Evolutionary conservation across 2,797 vertebrate genomes (phyloP).

Genomic region (Mormyrops boulengeri): DNA sequence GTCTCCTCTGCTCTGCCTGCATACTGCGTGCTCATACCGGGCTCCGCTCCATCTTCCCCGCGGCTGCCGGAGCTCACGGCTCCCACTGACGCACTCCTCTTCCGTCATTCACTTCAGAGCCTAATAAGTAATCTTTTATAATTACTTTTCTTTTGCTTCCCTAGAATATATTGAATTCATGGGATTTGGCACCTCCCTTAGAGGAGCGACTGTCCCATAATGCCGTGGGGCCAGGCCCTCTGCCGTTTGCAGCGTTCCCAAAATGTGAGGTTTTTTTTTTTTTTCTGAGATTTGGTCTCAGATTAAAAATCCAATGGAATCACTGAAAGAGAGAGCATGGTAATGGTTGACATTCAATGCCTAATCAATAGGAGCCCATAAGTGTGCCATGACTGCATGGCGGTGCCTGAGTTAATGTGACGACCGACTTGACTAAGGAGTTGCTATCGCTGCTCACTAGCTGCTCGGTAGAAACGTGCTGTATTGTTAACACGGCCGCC

Average conservation of each 20-base stretch:
- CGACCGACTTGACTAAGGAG: background rate
- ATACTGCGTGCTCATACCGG: background rate
- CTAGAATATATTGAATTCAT: conserved; percentile 7
- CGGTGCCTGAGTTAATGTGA: background rate
- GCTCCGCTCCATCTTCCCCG: background rate
- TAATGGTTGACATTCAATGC: background rate
- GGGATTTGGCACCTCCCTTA: background rate
- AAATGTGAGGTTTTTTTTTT: background rate
- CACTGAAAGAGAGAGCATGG: background rate
- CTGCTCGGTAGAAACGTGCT: background rate
- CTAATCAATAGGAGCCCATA: background rate
- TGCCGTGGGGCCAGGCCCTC: background rate
- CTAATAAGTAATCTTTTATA: background rate
- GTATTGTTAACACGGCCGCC: background rate
- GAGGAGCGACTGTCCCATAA: background rate
- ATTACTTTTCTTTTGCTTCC: conserved; percentile 11
- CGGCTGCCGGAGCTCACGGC: background rate
- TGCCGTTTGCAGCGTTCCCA: background rate
- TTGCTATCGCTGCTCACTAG: background rate
- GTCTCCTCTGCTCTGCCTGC: background rate
- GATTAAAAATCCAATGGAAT: background rate
- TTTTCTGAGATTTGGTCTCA: background rate
- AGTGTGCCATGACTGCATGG: background rate
- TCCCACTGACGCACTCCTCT: background rate
- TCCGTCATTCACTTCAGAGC: background rate